Conservation (phyloP, 2,113 vertebrate genomes). For the Plectropomus leopardus region DNA sequence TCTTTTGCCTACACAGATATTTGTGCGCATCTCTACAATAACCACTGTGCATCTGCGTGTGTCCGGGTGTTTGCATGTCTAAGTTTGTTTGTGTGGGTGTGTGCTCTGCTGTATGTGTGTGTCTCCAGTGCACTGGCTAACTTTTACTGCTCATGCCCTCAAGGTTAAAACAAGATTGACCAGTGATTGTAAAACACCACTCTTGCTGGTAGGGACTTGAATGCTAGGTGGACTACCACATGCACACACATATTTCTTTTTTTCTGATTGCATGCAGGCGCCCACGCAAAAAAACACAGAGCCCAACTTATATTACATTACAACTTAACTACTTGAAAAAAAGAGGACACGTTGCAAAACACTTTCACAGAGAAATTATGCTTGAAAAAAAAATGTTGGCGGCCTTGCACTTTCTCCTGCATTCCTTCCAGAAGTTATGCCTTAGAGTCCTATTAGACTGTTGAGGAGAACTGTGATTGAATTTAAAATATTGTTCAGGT, state of each 20-base stretch:
- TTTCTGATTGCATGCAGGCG: background rate
- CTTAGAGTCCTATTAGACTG: background rate
- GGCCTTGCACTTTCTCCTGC: background rate
- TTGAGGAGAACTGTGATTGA: conserved; percentile 16
- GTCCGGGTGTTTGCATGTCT: background rate
- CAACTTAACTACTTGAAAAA: conserved; percentile 10
- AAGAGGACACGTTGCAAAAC: background rate
- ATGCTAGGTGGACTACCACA: background rate
- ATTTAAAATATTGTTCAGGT: conserved; percentile 25
- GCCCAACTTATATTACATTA: background rate
- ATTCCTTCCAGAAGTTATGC: conserved; percentile 9
- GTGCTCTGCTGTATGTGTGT: conserved; percentile 5
- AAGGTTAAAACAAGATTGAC: conserved; percentile 45
- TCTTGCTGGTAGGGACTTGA: background rate
- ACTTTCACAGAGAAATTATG: background rate
- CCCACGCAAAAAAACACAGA: background rate
- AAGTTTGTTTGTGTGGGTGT: conserved; percentile 19
- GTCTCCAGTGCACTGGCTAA: background rate
- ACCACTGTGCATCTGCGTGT: background rate
- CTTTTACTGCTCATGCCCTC: conserved; percentile 17
- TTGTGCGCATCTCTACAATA: background rate
- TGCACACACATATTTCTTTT: background rate
- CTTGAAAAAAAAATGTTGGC: background rate
- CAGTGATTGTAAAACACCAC: conserved; percentile 1
- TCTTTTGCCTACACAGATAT: conserved; percentile 31